Base-by-base conservation (phyloP, 2,797 vertebrate species). In the Catostomus latipinnis region DNA sequence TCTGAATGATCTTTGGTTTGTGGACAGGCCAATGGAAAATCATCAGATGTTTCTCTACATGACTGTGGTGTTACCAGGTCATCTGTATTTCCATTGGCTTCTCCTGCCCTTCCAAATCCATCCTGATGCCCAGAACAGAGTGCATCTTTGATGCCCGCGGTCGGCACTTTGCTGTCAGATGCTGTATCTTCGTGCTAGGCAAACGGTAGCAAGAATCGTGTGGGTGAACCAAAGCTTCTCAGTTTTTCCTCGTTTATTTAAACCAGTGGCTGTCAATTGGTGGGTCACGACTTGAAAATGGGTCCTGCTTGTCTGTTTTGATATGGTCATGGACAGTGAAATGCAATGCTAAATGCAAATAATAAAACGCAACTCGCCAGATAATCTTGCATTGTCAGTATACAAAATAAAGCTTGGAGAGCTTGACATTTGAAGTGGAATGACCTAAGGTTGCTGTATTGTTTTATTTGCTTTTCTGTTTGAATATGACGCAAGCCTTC, bases 81-180 rank as follows among this genome's bases (percentile, higher is more conserved):
- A 43, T 75, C 10, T 34, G 12, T 22, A 22, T 80, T 77, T 78
- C 62, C 46, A 13, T 69, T 34, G 34, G 34, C 43, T 16, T 49
- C 53, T 50, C 13, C 10, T 49, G 12, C 11, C 34, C 34, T 34
- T 34, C 34, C 34, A 34, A 34, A 48, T 48, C 14, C 49, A 34
- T 43, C 4, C 11, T 54, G 53, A 54, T 6, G 57, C 56, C n/a
- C 56, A 49, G 74, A 74, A 73, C 58, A 74, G 66, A 71, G 66
- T 8, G 34, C 7, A 62, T 53, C 71, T 82, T 61, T 73, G 67
- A 49, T 48, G 22, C 14, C 34, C 58, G 34, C 3, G 34, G 34
- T 34, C 34, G 12, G 18, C 69, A 54, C 34, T 16, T n/a, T 45
- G 18, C 66, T 81, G 75, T 63, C 80, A 84, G 74, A 82, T 77